Evolutionary conservation across 2,797 vertebrate genomes (phyloP), one percentile per base, ranked within the genome.

Genomic region (Dendrocincla fuliginosa): DNA sequence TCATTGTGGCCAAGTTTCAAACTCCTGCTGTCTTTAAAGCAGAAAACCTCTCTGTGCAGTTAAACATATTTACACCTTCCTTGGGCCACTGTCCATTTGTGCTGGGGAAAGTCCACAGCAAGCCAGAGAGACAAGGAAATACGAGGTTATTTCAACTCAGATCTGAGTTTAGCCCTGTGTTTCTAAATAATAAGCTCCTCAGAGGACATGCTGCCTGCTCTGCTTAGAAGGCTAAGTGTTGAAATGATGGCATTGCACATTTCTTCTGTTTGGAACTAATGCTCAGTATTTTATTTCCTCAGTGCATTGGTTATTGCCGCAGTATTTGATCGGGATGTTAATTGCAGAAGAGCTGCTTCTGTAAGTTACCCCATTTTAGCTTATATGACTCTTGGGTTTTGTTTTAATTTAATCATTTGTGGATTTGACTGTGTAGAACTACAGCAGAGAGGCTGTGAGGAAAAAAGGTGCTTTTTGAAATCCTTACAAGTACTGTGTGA

Each of bases 261-360:
- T 74, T 42, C 49, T 87, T 61, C 0, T 53, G 32, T 83, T 82
- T 79, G 57, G 32, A 85, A 19, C 75, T 97, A 60, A 97, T 28
- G 23, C 22, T 49, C n/a, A 14, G 0, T 93, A 20, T 84, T 87
- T 90, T 90, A 5, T 94, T 75, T 97, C 69, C 70, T 52, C 96
- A 99, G 99, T 19, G 98, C 99, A 1, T 53, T 99, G 97, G 97
- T 99, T 77, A 98, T 99, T 55, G 98, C 98, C 13, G 96, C 99
- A 2, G 97, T 99, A 50, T 99, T 99, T 89, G 99, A 99, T 90
- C 98, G 99, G 24, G 98, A 99, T 11, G 96, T 99, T 50, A 99
- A 99, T 87, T 99, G 99, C 97, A 98, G 99, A 84, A 98, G 98
- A 98, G 99, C 99, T 10, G 99, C 99, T 23, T 99, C 99, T 13